phyloP scores from a whole-genome alignment of 35 echinoderm and acorn worm species.

The Apostichopus parvimensis region DNA sequence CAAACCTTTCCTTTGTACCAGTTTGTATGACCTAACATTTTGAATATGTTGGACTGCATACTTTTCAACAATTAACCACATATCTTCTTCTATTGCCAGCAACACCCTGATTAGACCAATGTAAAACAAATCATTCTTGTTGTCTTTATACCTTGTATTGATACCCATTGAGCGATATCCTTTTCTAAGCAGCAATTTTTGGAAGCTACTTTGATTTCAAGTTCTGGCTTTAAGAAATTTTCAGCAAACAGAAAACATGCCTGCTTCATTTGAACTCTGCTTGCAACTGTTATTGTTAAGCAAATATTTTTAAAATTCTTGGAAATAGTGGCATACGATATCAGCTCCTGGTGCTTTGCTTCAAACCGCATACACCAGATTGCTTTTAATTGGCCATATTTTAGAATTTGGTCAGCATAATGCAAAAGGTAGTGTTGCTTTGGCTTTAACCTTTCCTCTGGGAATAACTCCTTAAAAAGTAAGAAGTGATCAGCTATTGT shows the following conservation, averaged over 20 bases:
- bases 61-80: neutral
- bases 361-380: neutral
- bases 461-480: slow-evolving; percentile 38
- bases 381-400: slow-evolving; percentile 40
- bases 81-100: too few species aligned
- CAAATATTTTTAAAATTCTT: neutral
- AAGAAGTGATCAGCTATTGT: slow-evolving; percentile 16
- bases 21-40: neutral
- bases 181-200: slow-evolving; percentile 3
- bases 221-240: neutral
- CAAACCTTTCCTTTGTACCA: neutral
- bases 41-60: too few species aligned
- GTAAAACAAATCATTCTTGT: neutral
- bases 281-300: neutral
- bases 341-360: too few species aligned
- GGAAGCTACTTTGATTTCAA: neutral
- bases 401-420: slow-evolving; percentile 54
- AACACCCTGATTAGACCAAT: neutral
- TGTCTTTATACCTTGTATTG: neutral
- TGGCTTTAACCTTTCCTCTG: slow-evolving; percentile 34
- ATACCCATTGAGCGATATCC: neutral
- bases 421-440: slow-evolving; percentile 51
- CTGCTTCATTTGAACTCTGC: too few species aligned
- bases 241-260: neutral
- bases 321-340: too few species aligned